phyloP scores from a whole-genome alignment of 2,888 invertebrate species.

The Zygothrica quintamaculata region DNA sequence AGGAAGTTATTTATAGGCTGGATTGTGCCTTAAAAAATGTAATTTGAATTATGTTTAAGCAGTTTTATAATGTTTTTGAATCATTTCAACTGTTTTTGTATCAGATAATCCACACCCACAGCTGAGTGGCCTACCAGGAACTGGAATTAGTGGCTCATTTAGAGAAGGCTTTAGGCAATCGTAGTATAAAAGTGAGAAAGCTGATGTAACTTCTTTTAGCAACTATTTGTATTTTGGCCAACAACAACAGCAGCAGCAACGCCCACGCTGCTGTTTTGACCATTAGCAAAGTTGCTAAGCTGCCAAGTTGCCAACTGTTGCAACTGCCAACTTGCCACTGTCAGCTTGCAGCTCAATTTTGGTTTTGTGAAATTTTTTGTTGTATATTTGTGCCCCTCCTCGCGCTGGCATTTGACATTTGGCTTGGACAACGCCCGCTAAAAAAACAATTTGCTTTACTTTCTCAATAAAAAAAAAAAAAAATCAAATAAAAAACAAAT shows the following conservation, averaged over 20 bases:
- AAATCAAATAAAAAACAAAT: too few relatives aligned
- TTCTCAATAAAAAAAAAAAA: constrained; percentile 34
- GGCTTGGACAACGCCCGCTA: constrained; percentile 41
- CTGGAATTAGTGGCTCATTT: too few relatives aligned
- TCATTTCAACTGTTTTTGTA: too few relatives aligned
- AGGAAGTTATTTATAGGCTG: too few relatives aligned
- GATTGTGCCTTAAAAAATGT: too few relatives aligned
- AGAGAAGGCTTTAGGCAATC: too few relatives aligned
- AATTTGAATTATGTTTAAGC: too few relatives aligned
- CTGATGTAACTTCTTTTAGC: not conserved
- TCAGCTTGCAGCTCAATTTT: constrained; percentile 15
- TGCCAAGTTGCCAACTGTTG: constrained; percentile 18
- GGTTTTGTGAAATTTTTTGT: constrained; percentile 44
- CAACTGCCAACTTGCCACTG: constrained; percentile 18
- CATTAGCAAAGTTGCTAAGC: too few relatives aligned
- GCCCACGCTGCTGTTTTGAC: constrained; percentile 43
- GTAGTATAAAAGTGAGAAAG: too few relatives aligned
- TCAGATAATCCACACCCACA: too few relatives aligned
- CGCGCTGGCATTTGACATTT: constrained; percentile 48
- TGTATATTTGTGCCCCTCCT: not conserved
- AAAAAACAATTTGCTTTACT: constrained; percentile 46
- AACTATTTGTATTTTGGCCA: constrained; percentile 5
- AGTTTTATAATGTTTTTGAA: too few relatives aligned
- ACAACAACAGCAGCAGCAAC: constrained; percentile 50
- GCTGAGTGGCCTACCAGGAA: too few relatives aligned